phyloP scores from a whole-genome alignment of 2,797 vertebrate species.

The Mormyrus hasselquistii region DNA sequence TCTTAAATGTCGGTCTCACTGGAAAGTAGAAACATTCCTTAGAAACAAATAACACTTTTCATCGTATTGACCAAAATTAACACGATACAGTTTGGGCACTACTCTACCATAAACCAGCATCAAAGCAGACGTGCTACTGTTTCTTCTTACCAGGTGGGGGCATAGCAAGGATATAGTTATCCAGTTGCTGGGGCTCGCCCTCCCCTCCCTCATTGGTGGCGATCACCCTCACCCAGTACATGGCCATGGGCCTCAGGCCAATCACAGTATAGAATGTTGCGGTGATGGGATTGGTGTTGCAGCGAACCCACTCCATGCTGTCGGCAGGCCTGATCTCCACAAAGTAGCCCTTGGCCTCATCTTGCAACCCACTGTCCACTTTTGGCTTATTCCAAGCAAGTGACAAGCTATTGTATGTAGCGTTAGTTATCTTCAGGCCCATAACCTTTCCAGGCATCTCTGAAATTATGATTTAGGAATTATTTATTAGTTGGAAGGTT shows the following conservation, averaged over 20 bases:
- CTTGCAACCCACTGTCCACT: slow-evolving; percentile 47
- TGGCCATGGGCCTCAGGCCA: slow-evolving; percentile 60
- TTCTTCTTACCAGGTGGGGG: slow-evolving; percentile 56
- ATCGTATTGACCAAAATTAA: not conserved
- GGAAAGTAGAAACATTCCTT: slow-evolving; percentile 20
- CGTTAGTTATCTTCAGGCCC: slow-evolving; percentile 67
- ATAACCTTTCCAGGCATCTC: slow-evolving; percentile 67
- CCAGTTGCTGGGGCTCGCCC: slow-evolving; percentile 53
- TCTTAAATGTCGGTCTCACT: slow-evolving; percentile 73
- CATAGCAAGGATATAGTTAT: slow-evolving; percentile 50
- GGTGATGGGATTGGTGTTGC: slow-evolving; percentile 55
- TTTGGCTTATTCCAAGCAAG: slow-evolving; percentile 72
- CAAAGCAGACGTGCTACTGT: not conserved
- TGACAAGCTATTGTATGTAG: slow-evolving; percentile 59
- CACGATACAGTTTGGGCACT: not conserved
- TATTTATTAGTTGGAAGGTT: not conserved
- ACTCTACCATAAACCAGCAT: not conserved
- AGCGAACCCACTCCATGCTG: slow-evolving; percentile 65
- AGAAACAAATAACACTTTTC: not conserved
- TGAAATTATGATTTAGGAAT: slow-evolving; percentile 38
- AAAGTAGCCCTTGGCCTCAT: slow-evolving; percentile 68
- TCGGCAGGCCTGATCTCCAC: slow-evolving; percentile 64
- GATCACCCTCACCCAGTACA: slow-evolving; percentile 69
- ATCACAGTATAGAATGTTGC: slow-evolving; percentile 61
- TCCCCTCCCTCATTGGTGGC: slow-evolving; percentile 63